A percentile compares a stretch with the other conserved stretches of the same genome.
Evolutionary conservation across 1,140 invertebrate genomes (phyloP).

Genomic region (Listronotus oregonensis): DNA sequence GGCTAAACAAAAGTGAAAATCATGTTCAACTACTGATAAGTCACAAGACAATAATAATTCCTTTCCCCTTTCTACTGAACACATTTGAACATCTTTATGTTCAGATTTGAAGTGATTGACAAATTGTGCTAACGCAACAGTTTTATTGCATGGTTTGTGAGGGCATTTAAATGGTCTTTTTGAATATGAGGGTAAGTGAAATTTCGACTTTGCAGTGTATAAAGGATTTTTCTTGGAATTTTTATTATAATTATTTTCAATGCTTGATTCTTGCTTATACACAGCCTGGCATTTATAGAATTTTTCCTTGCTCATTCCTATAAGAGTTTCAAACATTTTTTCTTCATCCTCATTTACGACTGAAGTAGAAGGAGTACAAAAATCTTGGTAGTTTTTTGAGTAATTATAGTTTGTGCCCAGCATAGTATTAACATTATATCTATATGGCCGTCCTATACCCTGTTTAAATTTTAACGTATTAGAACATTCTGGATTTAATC

Average conservation of each 20-base stretch:
- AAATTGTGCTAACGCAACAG: conserved; percentile 49
- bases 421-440: conserved; percentile 36
- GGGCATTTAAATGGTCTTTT: conserved; percentile 49
- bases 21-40: conserved; percentile 36
- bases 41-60: conserved; percentile 41
- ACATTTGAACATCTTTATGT: conserved; percentile 45
- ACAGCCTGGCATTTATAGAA: conserved; percentile 7
- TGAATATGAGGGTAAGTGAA: conserved; percentile 30
- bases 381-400: conserved; percentile 21
- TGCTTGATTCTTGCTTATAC: conserved; percentile 3
- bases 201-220: conserved; percentile 7
- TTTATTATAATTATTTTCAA: not conserved
- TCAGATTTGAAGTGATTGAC: conserved; percentile 50
- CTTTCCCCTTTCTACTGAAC: conserved; percentile 40
- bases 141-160: conserved; percentile 48
- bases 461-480: conserved; percentile 44
- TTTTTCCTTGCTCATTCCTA: conserved; percentile 22
- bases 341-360: conserved; percentile 33
- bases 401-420: conserved; percentile 17
- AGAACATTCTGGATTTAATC: conserved; percentile 7
- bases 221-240: conserved; percentile 9
- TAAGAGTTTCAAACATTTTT: conserved; percentile 30
- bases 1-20: conserved; percentile 39
- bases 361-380: conserved; percentile 18
- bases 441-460: conserved; percentile 45